Percentiles rank a stretch among this genome's conserved stretches.
Conservation (phyloP, 2,888 invertebrate species). For the Polylopha cassiicola region DNA sequence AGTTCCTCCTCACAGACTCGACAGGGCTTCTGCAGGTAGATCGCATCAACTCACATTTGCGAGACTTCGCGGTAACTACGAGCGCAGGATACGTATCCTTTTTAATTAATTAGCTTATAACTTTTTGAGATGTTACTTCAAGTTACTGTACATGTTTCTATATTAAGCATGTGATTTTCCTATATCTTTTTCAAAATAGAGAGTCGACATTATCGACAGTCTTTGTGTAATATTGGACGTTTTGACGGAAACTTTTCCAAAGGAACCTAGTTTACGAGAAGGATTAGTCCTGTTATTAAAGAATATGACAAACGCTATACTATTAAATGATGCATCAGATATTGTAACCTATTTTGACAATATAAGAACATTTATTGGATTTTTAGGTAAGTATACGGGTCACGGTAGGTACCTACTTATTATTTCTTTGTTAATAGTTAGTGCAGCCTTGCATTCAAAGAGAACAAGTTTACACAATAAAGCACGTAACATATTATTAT, state of each 20-base stretch:
- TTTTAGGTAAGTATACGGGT: conserved; percentile 43
- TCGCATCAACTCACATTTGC: conserved; percentile 39
- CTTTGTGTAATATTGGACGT: conserved; percentile 43
- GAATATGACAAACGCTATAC: conserved; percentile 45
- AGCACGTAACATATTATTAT: too few species aligned
- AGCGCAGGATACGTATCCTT: conserved; percentile 63
- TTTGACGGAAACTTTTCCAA: conserved; percentile 38
- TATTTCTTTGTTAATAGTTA: too few species aligned
- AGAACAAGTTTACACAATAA: too few species aligned
- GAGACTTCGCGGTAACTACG: conserved; percentile 40
- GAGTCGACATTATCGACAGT: conserved; percentile 40
- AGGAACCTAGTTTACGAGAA: conserved; percentile 31
- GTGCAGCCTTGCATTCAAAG: too few species aligned
- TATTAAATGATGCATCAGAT: conserved; percentile 39
- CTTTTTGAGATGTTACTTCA: not conserved
- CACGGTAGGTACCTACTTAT: not conserved
- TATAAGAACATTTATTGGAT: conserved; percentile 45
- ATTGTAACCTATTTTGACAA: conserved; percentile 36
- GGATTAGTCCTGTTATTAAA: conserved; percentile 33
- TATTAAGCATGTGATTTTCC: conserved; percentile 8
- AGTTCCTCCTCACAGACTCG: conserved; percentile 44
- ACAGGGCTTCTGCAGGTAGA: conserved; percentile 37
- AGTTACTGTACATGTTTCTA: not conserved
- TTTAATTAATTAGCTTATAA: conserved; percentile 22
- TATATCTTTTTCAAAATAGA: conserved; percentile 35